Evolutionary conservation across 2,888 invertebrate genomes (phyloP), one percentile per base, ranked within the genome.

Genomic region (Amblyjoppa proteus): DNA sequence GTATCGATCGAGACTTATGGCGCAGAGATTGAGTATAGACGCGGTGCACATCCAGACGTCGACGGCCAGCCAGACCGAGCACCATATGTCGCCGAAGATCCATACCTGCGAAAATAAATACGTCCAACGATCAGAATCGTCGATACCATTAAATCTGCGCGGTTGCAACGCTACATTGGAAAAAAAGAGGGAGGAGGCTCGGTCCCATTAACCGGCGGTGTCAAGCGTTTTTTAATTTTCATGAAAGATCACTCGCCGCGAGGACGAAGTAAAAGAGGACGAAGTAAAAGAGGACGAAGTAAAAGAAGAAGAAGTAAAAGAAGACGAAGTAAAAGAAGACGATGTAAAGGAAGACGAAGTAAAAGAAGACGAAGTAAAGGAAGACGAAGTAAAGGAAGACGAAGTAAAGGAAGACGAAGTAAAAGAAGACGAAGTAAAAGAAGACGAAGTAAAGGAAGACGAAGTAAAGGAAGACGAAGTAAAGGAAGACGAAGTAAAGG

Each of bases 1-100:
- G 95, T 99, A 99, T 94, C 99, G 96, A 95, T 98, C 98, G 92
- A 99, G 95, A 20, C 98, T 98, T 93, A 99, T 99, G 90, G 98
- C 99, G 93, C 99, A 99, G 79, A 99, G 96, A 94, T 99, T 99
- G 90, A 99, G 95, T 91, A 99, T 99, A 90, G 98, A 99, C 0
- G 99, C 98, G 0, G 99, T 99, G 95, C 99, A 99, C 97, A 99
- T 97, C 98, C 99, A 99, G 13, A 99, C 99, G 94, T 99, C 99
- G 81, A 99, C 97, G 0, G 99, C 99, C 87, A 99, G 95, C 99
- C 99, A 99, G 88, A 98, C 96, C 85, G 98, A 97, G 95, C 99
- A 99, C 98, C 99, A 99, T 66, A 98, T 95, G 94, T 97, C 97
- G 73, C 99, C 99, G 94, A 99, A 99, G 91, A 99, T 97, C 99